phyloP scores from a whole-genome alignment of 2,113 vertebrate species.

The Calypte anna region DNA sequence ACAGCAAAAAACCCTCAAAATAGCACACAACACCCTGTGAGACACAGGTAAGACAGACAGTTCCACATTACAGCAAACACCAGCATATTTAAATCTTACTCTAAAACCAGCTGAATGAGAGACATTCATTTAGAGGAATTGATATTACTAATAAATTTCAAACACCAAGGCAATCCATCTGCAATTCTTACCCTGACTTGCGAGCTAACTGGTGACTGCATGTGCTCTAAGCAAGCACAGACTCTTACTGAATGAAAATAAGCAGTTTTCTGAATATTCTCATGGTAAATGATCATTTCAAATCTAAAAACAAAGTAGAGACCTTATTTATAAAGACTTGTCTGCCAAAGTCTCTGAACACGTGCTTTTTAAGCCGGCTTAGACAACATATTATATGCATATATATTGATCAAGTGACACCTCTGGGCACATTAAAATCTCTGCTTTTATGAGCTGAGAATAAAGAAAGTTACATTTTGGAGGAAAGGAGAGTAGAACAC shows the following conservation, averaged over 20 bases:
- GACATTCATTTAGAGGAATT: background rate
- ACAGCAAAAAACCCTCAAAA: background rate
- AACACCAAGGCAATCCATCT: background rate
- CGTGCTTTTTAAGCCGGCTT: background rate
- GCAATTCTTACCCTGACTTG: background rate
- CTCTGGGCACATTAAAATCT: background rate
- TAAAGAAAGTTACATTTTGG: background rate
- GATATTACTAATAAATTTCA: background rate
- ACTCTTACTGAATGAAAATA: background rate
- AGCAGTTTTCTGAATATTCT: background rate
- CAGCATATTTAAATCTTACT: background rate
- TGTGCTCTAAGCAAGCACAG: background rate
- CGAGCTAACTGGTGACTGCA: background rate
- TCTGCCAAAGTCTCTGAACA: background rate
- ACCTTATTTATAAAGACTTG: background rate
- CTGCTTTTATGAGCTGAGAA: conserved; percentile 14
- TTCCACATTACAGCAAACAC: background rate
- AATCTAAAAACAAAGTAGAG: background rate
- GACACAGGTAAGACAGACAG: background rate
- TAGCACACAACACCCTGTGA: background rate
- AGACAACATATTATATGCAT: background rate
- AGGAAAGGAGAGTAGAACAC: background rate
- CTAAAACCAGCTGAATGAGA: background rate
- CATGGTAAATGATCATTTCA: background rate
- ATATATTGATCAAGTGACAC: background rate